Conservation (phyloP, 2,113 vertebrate species). For the Solea senegalensis region DNA sequence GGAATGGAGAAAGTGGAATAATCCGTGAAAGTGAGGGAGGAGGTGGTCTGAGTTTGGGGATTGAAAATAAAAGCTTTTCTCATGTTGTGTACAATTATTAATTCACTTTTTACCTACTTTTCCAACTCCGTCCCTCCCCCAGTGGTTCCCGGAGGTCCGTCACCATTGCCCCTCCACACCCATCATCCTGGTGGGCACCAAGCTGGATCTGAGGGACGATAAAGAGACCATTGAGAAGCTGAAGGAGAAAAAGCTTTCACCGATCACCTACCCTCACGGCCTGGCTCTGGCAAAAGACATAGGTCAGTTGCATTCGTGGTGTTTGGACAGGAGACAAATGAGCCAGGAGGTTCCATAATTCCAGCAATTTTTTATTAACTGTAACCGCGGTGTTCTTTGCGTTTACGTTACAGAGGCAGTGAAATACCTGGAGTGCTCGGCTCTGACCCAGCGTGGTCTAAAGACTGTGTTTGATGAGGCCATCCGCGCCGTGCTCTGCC, state of each 20-base stretch:
- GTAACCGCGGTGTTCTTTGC: not conserved
- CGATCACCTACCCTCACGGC: slow-evolving; percentile 97
- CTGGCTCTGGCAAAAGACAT: slow-evolving; percentile 98
- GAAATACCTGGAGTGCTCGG: slow-evolving; percentile 93
- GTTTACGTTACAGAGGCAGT: slow-evolving; percentile 82
- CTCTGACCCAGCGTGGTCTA: slow-evolving; percentile 89
- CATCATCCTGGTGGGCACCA: slow-evolving; percentile 97
- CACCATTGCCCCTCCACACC: slow-evolving; percentile 98
- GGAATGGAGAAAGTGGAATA: not conserved
- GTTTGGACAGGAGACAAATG: no score
- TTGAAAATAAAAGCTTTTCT: no score
- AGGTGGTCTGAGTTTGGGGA: not conserved
- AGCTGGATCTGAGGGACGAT: slow-evolving; percentile 95
- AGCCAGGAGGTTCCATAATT: no score
- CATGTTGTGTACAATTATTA: not conserved
- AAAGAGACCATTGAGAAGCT: slow-evolving; percentile 98
- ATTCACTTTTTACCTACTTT: not conserved
- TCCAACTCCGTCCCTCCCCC: not conserved
- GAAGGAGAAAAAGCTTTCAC: slow-evolving; percentile 96
- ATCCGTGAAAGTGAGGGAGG: not conserved
- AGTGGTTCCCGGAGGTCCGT: slow-evolving; percentile 97
- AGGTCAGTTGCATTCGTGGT: slow-evolving; percentile 72
- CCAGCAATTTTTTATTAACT: no score
- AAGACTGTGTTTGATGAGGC: slow-evolving; percentile 94
- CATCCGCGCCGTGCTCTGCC: slow-evolving; percentile 91